Evolutionary conservation across 37 sponge, comb jelly and placozoan species (phyloP).

Genomic region (Aphrocallistes beatrix): DNA sequence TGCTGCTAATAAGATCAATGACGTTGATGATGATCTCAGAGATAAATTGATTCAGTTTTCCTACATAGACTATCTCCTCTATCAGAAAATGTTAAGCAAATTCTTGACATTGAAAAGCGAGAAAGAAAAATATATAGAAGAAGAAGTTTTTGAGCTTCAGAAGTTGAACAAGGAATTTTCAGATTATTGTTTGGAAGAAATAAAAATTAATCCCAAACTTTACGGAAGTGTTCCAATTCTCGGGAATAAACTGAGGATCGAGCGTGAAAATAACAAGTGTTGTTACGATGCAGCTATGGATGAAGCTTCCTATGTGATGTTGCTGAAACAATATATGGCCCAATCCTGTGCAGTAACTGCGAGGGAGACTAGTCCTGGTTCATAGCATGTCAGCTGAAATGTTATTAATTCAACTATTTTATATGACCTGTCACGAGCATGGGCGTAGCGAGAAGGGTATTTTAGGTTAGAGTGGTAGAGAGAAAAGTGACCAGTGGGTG

Average conservation of each 20-base stretch:
- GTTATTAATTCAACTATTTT: too few relatives aligned
- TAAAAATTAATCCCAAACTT: background rate
- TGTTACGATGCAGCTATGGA: background rate
- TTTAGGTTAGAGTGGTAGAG: too few relatives aligned
- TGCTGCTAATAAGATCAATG: background rate
- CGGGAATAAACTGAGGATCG: background rate
- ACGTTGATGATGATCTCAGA: background rate
- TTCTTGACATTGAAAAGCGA: background rate
- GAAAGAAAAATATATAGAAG: background rate
- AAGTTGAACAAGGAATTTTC: background rate
- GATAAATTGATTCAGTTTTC: background rate
- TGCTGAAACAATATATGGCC: background rate
- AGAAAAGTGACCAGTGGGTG: too few relatives aligned
- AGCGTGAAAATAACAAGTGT: background rate
- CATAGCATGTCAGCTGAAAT: too few relatives aligned
- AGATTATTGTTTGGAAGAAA: background rate
- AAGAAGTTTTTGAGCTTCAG: background rate
- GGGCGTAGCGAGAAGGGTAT: too few relatives aligned
- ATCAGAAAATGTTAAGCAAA: background rate
- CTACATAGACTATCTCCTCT: background rate
- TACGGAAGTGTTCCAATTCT: background rate
- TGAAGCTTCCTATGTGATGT: background rate
- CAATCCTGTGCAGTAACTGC: too few relatives aligned
- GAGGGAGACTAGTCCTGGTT: too few relatives aligned
- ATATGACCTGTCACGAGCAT: too few relatives aligned